A percentile compares a stretch with the other conserved stretches of the same genome.
phyloP scores from a whole-genome alignment of 1,140 invertebrate genomes.

The Pomacea maculata region DNA sequence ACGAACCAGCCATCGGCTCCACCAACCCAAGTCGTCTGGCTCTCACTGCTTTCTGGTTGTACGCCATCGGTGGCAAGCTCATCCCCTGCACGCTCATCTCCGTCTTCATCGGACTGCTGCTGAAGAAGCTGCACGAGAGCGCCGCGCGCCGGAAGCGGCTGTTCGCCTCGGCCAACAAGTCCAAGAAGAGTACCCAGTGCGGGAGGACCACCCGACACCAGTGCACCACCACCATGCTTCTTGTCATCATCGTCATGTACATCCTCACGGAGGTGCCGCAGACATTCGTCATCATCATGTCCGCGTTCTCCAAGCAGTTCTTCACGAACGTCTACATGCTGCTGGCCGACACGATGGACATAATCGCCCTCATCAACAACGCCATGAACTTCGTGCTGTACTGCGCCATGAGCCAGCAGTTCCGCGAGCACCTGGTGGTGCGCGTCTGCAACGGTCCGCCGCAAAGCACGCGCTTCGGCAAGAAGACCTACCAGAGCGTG shows the following conservation, averaged over 20 bases:
- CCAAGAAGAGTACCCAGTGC: neutral
- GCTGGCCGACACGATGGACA: slow-evolving; percentile 89
- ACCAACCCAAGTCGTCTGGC: slow-evolving; percentile 23
- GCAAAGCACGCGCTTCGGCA: slow-evolving; percentile 15
- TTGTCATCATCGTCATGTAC: slow-evolving; percentile 72
- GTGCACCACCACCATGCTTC: slow-evolving; percentile 70
- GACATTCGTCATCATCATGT: slow-evolving; percentile 59
- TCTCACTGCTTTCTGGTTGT: slow-evolving; percentile 44
- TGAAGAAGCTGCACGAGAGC: slow-evolving; percentile 62
- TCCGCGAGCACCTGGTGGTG: slow-evolving; percentile 76
- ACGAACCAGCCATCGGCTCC: slow-evolving; percentile 25
- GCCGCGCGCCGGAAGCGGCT: slow-evolving; percentile 46
- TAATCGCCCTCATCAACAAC: slow-evolving; percentile 88
- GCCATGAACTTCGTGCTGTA: slow-evolving; percentile 93
- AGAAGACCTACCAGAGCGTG: slow-evolving; percentile 25
- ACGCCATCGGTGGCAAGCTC: slow-evolving; percentile 50
- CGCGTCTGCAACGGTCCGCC: neutral
- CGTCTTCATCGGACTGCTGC: slow-evolving; percentile 60
- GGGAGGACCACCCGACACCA: slow-evolving; percentile 57
- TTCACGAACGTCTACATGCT: slow-evolving; percentile 62
- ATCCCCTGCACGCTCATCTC: slow-evolving; percentile 64
- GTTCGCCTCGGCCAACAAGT: slow-evolving; percentile 71
- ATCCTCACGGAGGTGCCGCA: slow-evolving; percentile 84
- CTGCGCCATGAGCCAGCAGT: slow-evolving; percentile 91
- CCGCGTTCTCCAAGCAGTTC: slow-evolving; percentile 40